Base-by-base conservation (phyloP, 2,888 invertebrate species). In the Eledona agricola region DNA sequence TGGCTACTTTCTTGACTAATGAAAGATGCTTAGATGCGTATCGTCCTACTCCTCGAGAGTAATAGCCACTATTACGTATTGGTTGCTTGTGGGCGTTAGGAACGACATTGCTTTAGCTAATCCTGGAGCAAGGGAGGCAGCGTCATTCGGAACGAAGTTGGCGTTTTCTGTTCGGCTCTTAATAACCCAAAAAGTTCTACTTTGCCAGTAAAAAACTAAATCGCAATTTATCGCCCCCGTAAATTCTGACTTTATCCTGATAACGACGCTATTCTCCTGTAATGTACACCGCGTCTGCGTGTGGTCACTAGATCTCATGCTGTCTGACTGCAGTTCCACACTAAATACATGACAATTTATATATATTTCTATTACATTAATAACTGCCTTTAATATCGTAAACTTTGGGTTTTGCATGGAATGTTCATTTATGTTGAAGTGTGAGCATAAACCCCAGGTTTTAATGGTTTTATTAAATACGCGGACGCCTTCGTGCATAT, bases 391-490 rank as follows among this genome's bases (percentile, higher is more conserved):
- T 60, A 63, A 64, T 66, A 67, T 63, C 65, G 63, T 65, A 64
- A 63, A 64, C 52, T 59, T 46, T 43, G 57, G 58, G 52, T 61
- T 65, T 62, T 55, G 59, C 60, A 55, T 51, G 64, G 63, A 60
- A 65, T 64, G 62, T 66, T 64, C 68, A 65, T 64, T 67, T 64
- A 64, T 55, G 65, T 50, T 59, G 63, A 66, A 65, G 67, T 70
- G 67, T 64, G 66, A 68, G 64, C 67, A 67, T 70, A 70, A 70
- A 69, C 52, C 66, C 57, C 60, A 51, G 31, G 60, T 65, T 70
- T 70, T 70, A 70, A 67, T 69, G 67, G 67, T 68, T 70, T 68
- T 69, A 70, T 70, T 66, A 69, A 69, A 68, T 66, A 65, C 63
- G 57, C 59, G 62, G 63, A 69, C 66, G 66, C 66, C 62, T 57